Base-by-base conservation (phyloP, 2,797 vertebrate species). In the Poeciliopsis turneri region DNA sequence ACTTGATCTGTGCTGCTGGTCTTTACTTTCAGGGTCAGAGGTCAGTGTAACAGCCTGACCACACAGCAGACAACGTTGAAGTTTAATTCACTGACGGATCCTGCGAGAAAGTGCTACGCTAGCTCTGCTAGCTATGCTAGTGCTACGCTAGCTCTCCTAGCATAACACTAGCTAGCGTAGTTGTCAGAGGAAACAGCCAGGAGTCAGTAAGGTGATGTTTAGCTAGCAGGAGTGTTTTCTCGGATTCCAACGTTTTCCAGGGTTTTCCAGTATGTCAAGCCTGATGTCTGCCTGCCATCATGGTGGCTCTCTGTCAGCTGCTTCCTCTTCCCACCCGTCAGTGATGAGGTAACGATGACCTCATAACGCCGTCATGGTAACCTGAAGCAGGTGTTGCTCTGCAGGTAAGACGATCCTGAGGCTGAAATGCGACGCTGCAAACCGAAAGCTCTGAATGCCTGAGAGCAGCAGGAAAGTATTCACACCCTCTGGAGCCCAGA, bases 311-410 rank as follows among this genome's bases (percentile, higher is more conserved):
- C 95, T 95, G 92, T 95, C 84, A 92, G 82, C 80, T 91, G 86
- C 87, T 90, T 89, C 82, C 78, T 85, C 78, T 46, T 53, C 84
- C 94, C 92, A 9, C 8, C 23, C 1, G 0, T 93, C 92, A 87
- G 88, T 41, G 81, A 76, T 88, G 81, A 90, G 86, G 87, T 90
- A 84, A 90, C 84, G 84, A 82, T 5, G 71, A 79, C 49, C 49
- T 51, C 49, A 51, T 20, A 51, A 8, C 0, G 49, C 49, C 7
- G 49, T 23, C 49, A 23, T 23, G 49, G 94, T 93, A 95, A 96
- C 89, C 89, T 59, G 94, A 96, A 84, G 90, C 95, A 82, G 91
- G 90, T 92, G 87, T 94, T 94, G 92, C 92, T 89, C 87, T 86
- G 87, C 91, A 86, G 87, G 95, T 94, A 95, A 96, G 89, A 87